phyloP scores from a whole-genome alignment of 2,797 vertebrate species.

The Eulemur rubriventer region DNA sequence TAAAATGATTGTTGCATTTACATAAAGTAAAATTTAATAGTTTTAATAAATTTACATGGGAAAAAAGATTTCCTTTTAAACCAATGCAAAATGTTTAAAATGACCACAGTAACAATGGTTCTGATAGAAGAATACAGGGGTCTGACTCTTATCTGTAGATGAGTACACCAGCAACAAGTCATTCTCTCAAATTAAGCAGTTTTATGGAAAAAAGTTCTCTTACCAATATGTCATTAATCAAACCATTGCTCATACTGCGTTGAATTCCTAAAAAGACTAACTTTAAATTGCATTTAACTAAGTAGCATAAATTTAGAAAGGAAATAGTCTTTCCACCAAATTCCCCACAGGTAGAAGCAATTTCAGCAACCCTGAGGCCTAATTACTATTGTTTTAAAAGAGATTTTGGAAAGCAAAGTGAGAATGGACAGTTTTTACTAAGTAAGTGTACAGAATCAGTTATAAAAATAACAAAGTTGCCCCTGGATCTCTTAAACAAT shows the following conservation, averaged over 20 bases:
- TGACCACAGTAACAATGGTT: neutral
- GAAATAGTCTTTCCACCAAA: conserved; percentile 1
- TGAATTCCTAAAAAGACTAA: neutral
- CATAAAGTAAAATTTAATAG: neutral
- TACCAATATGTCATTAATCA: neutral
- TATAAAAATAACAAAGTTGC: neutral
- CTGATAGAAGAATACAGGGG: neutral
- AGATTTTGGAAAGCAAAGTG: conserved; percentile 23
- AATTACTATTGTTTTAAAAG: conserved; percentile 4
- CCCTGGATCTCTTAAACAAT: neutral
- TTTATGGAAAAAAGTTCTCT: neutral
- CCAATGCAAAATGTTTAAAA: neutral
- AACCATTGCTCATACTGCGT: neutral
- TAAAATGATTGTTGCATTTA: neutral
- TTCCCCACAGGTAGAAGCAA: neutral
- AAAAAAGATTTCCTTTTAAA: neutral
- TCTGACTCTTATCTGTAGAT: neutral
- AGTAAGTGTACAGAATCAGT: neutral
- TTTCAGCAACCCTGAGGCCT: neutral
- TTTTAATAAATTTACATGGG: neutral
- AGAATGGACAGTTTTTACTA: neutral
- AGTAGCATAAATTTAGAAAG: neutral
- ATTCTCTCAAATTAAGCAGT: neutral
- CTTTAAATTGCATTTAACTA: conserved; percentile 14
- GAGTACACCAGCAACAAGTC: neutral